Evolutionary conservation across 2,113 vertebrate genomes (phyloP), one percentile per base, ranked within the genome.

Genomic region (Falco punctatus): DNA sequence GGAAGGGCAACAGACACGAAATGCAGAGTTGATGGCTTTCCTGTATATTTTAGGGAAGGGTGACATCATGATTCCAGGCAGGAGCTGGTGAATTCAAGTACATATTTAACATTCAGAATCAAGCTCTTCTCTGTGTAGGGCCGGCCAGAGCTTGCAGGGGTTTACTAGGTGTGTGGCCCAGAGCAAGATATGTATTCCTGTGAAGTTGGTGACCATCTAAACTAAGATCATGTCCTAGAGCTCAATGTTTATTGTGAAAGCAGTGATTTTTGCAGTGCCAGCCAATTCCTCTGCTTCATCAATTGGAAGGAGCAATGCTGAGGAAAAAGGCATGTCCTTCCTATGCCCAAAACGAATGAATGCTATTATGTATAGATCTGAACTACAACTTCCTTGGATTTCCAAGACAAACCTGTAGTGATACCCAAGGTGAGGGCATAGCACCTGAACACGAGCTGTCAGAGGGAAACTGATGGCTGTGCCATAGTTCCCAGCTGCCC

Each of bases 401-500:
- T 64, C 70, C 35, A 51, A 65, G 51, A 4, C 51, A 94, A 74
- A 82, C 13, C 21, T 62, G 13, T 54, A n/a, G 48, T 38, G 17
- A 15, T 58, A 15, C 35, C 30, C 23, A 27, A 65, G 59, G 17
- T 0, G 4, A 83, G n/a, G 44, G 14, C 12, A 32, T 3, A 67
- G 10, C 8, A 28, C 21, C 12, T 40, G 46, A 51, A 44, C 10
- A 15, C 12, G 14, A 85, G 23, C 23, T 81, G 27, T 62, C n/a
- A 48, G 40, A 64, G 26, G 8, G 51, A 62, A 73, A 26, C 0
- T 54, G 24, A 20, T 32, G 24, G 54, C 22, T 2, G 1, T 65
- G 22, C 38, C 16, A 9, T 30, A 40, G 57, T 21, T 78, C 46
- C 13, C 4, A 69, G 17, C 9, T n/a, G 13, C 0, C 0, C 55